Conservation (phyloP, 2,888 invertebrate genomes). For the Scrobipalpa atriplicella region DNA sequence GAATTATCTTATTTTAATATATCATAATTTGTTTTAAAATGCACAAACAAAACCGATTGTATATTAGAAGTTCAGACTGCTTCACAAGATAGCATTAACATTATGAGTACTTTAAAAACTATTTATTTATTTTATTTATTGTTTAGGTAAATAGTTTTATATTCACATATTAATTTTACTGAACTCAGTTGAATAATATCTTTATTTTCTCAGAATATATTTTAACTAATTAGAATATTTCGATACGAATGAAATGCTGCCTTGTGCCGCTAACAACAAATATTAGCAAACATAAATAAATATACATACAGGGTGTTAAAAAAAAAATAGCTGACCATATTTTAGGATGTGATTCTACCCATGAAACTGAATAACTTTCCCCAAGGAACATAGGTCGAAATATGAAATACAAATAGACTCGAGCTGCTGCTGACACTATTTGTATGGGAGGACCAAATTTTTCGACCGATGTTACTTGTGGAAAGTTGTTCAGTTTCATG, state of each 20-base stretch:
- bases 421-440: no score
- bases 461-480: no score
- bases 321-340: no score
- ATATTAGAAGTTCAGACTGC: conserved; percentile 3
- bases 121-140: background rate
- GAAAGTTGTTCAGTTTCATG: no score
- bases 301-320: no score
- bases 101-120: background rate
- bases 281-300: conserved; percentile 43
- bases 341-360: no score
- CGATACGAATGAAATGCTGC: conserved; percentile 9
- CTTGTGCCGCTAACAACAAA: conserved; percentile 27
- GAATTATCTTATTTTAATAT: conserved; percentile 23
- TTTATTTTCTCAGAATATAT: background rate
- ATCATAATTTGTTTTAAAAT: conserved; percentile 43
- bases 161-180: no score
- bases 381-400: no score
- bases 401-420: no score
- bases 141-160: no score
- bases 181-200: background rate
- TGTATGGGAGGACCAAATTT: no score
- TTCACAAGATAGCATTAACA: conserved; percentile 26
- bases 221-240: background rate
- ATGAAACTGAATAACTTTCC: no score
- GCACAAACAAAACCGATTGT: conserved; percentile 38